These are phyloP conservation scores for Drosophila acutilabella DNA, from an alignment of 2,888 invertebrate species.

Conservation along the genomic window DNA sequence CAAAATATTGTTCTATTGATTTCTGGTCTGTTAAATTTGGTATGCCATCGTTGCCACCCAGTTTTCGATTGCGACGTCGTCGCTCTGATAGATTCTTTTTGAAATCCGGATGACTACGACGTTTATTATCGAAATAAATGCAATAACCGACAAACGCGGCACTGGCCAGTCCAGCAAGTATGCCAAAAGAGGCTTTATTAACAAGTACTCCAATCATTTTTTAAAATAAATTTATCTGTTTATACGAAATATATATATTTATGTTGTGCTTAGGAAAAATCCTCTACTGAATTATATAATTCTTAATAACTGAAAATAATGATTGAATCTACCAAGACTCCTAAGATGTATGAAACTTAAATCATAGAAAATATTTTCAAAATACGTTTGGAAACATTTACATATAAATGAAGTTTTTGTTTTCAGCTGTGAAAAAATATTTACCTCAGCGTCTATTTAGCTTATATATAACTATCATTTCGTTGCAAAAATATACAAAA, in stretches of 20 bases:
- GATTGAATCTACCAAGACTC: conserved; percentile 6
- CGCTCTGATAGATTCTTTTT: conserved; percentile 97
- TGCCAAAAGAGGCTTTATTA: conserved; percentile 86
- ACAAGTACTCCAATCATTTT: conserved; percentile 47
- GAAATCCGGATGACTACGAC: conserved; percentile 96
- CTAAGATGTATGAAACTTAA: conserved; percentile 2
- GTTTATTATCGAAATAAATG: conserved; percentile 97
- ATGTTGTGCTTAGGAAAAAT: conserved; percentile 19
- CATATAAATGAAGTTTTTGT: conserved; percentile 3
- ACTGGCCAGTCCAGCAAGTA: conserved; percentile 94
- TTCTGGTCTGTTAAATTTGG: conserved; percentile 28
- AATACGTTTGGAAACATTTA: neutral
- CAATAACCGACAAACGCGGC: conserved; percentile 96
- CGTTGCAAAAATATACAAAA: neutral
- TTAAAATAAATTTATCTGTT: conserved; percentile 34
- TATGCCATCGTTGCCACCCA: neutral
- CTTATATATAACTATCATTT: neutral
- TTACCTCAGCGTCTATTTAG: neutral
- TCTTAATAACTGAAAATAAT: neutral
- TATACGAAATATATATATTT: conserved; percentile 31
- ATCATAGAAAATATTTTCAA: neutral
- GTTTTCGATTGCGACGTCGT: conserved; percentile 34
- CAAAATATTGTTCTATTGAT: conserved; percentile 84
- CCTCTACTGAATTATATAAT: conserved; percentile 17
- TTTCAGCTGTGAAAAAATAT: neutral